A percentile compares a stretch with the other conserved stretches of the same genome.
Conservation (phyloP, 2,113 vertebrate genomes). For the Paradoxurus hermaphroditus region DNA sequence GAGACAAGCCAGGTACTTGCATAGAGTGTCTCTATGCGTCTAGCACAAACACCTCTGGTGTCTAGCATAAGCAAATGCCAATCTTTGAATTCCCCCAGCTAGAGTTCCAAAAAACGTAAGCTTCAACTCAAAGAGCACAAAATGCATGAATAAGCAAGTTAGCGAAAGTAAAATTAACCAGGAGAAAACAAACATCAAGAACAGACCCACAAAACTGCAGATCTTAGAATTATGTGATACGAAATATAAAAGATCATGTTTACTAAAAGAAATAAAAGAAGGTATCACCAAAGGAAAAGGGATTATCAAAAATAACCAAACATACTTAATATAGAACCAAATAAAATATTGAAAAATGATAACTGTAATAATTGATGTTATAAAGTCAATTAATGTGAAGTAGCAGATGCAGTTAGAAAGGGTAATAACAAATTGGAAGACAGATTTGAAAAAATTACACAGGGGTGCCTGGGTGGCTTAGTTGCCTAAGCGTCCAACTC, state of each 20-base stretch:
- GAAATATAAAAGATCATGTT: background rate
- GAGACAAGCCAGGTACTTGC: background rate
- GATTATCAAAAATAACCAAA: background rate
- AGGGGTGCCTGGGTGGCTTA: background rate
- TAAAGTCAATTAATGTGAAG: background rate
- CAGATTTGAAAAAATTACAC: background rate
- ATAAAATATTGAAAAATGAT: background rate
- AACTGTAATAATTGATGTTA: background rate
- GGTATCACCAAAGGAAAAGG: background rate
- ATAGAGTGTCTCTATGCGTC: background rate
- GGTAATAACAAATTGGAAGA: background rate
- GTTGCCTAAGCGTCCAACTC: background rate
- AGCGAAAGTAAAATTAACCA: background rate
- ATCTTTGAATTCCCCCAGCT: background rate
- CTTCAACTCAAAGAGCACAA: background rate
- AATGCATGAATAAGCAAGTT: background rate
- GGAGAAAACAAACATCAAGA: background rate
- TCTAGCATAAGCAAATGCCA: background rate
- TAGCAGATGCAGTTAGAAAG: background rate
- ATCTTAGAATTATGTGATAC: background rate
- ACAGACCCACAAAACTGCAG: background rate
- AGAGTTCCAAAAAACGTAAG: background rate
- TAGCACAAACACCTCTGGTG: background rate
- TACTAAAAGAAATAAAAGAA: background rate
- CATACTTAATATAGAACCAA: background rate